Evolutionary conservation across 2,797 vertebrate species (phyloP), one percentile per base, ranked within the genome.

Genomic region (Sciurus vulgaris): DNA sequence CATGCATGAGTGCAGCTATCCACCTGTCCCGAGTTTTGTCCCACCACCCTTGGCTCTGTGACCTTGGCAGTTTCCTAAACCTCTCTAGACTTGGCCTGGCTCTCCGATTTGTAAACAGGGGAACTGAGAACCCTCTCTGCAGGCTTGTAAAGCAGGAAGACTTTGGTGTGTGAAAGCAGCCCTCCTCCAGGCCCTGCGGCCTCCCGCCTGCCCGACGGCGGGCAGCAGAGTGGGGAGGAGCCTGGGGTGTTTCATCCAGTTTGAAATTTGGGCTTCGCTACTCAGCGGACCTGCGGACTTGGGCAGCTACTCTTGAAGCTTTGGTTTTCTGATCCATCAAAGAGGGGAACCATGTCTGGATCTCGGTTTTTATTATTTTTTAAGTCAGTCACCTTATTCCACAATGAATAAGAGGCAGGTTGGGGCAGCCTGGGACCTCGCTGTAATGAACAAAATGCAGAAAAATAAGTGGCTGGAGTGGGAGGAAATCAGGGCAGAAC

Each of bases 1-100:
- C 11, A 0, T 22, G 3, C 7, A 5, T 0, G 2, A 33, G 1
- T 1, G 0, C 74, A 35, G 2, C 20, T 18, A 2, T 4, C 10
- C 24, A 2, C 11, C 54, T 11, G 6, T 41, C 10, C 54, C 63
- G 6, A 41, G 30, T 78, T 30, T 18, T n/a, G 15, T 30, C 33
- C 65, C 9, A 33, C 5, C 2, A 4, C 24, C 76, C 11, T 20
- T 18, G 47, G 22, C 11, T 2, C 0, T 38, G 20, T 67, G 93
- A 35, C 41, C 35, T 67, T 35, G 65, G 30, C 33, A 9, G 14
- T 22, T 41, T 72, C 59, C 2, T 13, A 22, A 77, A 30, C 44
- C 70, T 95, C 78, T 41, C 10, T 9, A 26, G 26, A 59, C 20
- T 5, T 18, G 24, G 26, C 78, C 14, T 59, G 24, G 18, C 78